phyloP scores from a whole-genome alignment of 2,113 vertebrate genomes.

The Channa maculata region DNA sequence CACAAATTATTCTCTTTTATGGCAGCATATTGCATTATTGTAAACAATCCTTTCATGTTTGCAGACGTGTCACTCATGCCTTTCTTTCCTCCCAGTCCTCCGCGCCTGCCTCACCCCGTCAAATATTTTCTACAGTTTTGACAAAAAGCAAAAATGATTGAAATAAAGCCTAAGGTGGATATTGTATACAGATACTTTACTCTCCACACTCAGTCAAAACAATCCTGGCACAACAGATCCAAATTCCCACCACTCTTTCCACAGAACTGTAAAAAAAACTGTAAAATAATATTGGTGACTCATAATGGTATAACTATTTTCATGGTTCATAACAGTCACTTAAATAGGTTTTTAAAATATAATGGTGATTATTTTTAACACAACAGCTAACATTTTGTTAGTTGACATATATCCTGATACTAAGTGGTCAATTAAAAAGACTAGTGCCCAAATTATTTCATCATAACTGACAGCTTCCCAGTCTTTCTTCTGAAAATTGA shows the following conservation, averaged over 20 bases:
- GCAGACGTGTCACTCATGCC: conserved; percentile 17
- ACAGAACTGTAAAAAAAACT: not conserved
- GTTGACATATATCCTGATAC: not conserved
- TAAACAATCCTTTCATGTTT: conserved; percentile 34
- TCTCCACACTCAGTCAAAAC: conserved; percentile 26
- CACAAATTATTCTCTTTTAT: conserved; percentile 5
- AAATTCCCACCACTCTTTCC: conserved; percentile 1
- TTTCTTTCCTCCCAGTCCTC: conserved; percentile 1
- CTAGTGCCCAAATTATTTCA: too few species aligned
- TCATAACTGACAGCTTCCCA: too few species aligned
- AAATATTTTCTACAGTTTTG: conserved; percentile 6
- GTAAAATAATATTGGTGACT: conserved; percentile 14
- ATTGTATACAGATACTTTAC: conserved; percentile 1
- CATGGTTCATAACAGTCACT: too few species aligned
- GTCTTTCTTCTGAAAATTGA: too few species aligned
- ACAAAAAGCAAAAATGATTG: conserved; percentile 21
- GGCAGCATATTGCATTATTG: conserved; percentile 18
- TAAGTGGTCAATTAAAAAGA: not conserved
- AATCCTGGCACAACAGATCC: conserved; percentile 2
- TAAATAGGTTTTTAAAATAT: too few species aligned
- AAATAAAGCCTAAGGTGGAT: conserved; percentile 1
- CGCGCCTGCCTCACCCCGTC: conserved; percentile 21
- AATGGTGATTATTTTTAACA: not conserved
- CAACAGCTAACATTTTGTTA: too few species aligned
- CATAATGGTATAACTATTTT: not conserved